Percentiles rank a stretch among this genome's conserved stretches.
Evolutionary conservation across 2,113 vertebrate genomes (phyloP).

Genomic region (Nasalis larvatus): DNA sequence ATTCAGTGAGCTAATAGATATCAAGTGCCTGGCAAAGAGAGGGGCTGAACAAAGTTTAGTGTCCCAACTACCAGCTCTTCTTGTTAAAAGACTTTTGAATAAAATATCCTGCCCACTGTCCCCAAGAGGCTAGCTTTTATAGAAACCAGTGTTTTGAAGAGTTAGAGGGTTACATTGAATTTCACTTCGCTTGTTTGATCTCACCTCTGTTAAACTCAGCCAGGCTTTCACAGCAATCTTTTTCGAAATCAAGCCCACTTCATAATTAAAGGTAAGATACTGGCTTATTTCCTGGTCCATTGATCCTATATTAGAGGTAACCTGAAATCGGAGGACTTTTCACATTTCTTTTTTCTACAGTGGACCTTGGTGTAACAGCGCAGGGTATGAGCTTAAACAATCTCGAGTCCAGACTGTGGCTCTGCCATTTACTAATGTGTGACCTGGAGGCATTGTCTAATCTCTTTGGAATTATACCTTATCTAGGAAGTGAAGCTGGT

Average conservation of each 20-base stretch:
- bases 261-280: slow-evolving; percentile 50
- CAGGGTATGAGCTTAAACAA: neutral
- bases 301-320: neutral
- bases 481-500: neutral
- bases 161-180: slow-evolving; percentile 1
- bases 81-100: neutral
- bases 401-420: neutral
- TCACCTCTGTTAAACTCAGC: slow-evolving; percentile 28
- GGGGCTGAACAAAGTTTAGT: neutral
- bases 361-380: neutral
- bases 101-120: neutral
- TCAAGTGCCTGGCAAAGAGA: neutral
- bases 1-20: neutral
- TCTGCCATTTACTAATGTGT: neutral
- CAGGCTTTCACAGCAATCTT: slow-evolving; percentile 21
- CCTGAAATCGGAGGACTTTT: neutral
- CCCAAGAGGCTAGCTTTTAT: neutral
- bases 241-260: slow-evolving; percentile 47
- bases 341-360: neutral
- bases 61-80: neutral
- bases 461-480: neutral
- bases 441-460: neutral
- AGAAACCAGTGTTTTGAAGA: neutral
- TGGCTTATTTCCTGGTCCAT: slow-evolving; percentile 38
- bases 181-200: slow-evolving; percentile 39